Evolutionary conservation across 2,113 vertebrate species (phyloP), one percentile per base, ranked within the genome.

Genomic region (Cheilinus undulatus): DNA sequence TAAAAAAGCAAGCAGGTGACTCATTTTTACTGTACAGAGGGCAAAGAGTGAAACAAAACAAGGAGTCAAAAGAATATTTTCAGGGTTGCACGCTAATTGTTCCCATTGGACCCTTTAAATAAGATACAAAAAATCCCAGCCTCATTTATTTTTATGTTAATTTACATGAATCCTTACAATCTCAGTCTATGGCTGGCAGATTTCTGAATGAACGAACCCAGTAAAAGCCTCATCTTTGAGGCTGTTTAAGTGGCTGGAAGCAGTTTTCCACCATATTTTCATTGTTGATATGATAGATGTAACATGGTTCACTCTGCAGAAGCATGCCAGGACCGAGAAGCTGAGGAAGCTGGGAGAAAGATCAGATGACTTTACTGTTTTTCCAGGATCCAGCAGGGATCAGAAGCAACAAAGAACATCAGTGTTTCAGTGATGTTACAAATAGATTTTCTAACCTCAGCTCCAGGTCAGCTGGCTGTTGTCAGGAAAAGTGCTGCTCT

Each of bases 341-440:
- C 71, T 45, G 51, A 45, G 15, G 52, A 67, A 65, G 65, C 59
- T 63, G 58, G 7, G 3, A 7, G 20, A 66, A 24, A 62, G 19
- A 67, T 50, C 42, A 66, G 45, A 26, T 76, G 56, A 38, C 60
- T 10, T 50, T 24, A 19, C 75, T 78, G 36, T 56, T 78, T 79
- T 80, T 10, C 20, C 42, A 11, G 51, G 69, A 66, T 80, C 83
- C 68, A 77, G 65, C 68, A 51, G 50, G 73, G 70, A 87, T 86
- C 64, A 74, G 26, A 60, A 66, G 54, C 28, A 74, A 60, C 61
- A 78, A 56, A 57, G 70, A 4, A 10, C 38, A 27, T 45, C 42
- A 20, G 24, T 10, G 34, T 63, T 57, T 2, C 2, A 65, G 65
- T 27, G 43, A 24, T 32, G 45, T 69, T 67, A 23, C 62, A 64